Base-by-base conservation (phyloP, 1,140 invertebrate genomes). In the Elymnias hypermnestra region DNA sequence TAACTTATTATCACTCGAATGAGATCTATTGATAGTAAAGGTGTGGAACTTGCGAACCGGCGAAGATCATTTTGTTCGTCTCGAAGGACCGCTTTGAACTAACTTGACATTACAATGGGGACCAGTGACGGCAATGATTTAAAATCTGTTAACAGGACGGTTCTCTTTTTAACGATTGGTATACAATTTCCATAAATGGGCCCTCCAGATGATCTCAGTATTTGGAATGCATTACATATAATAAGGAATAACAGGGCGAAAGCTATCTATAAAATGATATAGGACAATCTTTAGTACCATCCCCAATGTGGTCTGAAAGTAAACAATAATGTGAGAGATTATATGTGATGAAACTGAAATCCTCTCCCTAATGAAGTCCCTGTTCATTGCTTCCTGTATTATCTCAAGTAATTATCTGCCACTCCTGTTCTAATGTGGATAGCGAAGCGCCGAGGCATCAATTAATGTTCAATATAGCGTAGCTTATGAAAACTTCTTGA, bases 1-100 rank as follows among this genome's bases (percentile, higher is more conserved):
- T 81, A 84, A 77, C 74, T 79, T 83, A 81, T 84, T 81, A 83
- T 83, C 82, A 84, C 83, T 83, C 83, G 81, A 84, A 79, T 70
- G 75, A 82, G 72, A 84, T 81, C 81, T 83, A 84, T 84, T 73
- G 78, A 79, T 81, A 55, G 76, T 61, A 63, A 65, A 78, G 76
- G 81, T 83, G 81, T 84, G 76, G 73, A 79, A 71, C 55, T 59
- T 57, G 60, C 69, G 66, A 71, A 82, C 62, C 66, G 69, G 71
- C 58, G 38, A 65, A 72, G 77, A 84, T 84, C 81, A 83, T 83
- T 83, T 83, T 83, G 81, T 84, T 84, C 78, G 72, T 67, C 72
- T 71, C 69, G 69, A 72, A 56, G 67, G 69, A 82, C 75, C 81
- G 68, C 76, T 83, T 75, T 83, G 81, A 83, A 79, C 75, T 74